These are phyloP conservation scores for Staurois parvus DNA, from an alignment of 2,797 vertebrate genomes.

Conservation along the genomic window DNA sequence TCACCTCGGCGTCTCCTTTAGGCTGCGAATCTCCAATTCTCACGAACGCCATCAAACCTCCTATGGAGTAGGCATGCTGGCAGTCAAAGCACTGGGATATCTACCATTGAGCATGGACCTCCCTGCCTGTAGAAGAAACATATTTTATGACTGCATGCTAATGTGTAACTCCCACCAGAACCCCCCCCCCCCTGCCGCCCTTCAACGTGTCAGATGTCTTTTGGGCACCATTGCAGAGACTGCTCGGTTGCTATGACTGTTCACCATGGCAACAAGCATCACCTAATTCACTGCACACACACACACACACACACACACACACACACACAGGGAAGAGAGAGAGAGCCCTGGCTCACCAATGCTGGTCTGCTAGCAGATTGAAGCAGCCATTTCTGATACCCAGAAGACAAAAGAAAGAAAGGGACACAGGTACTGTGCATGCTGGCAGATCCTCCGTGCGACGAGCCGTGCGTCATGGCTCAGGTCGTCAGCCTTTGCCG, in stretches of 20 bases:
- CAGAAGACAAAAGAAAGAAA: constrained; percentile 55
- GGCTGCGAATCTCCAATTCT: no score
- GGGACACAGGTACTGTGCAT: constrained; percentile 40
- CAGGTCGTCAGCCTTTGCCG: background rate
- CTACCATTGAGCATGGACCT: no score
- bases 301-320: background rate
- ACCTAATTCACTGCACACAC: constrained; percentile 47
- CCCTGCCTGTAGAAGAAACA: constrained; percentile 8
- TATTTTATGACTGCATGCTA: background rate
- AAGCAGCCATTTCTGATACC: constrained; percentile 58
- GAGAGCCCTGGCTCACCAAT: constrained; percentile 40
- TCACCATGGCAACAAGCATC: constrained; percentile 61
- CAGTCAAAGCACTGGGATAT: no score
- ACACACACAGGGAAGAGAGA: background rate
- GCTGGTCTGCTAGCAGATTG: constrained; percentile 46
- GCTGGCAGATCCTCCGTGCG: background rate
- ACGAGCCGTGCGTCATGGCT: background rate
- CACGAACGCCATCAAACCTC: no score
- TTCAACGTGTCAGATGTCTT: constrained; percentile 29
- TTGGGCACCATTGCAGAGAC: constrained; percentile 37
- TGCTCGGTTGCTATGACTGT: constrained; percentile 57
- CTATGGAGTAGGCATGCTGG: no score
- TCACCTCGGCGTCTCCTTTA: no score
- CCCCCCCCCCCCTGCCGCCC: background rate
- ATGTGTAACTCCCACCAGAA: constrained; percentile 13